Evolutionary conservation across 2,113 vertebrate species (phyloP), one percentile per base, ranked within the genome.

Genomic region (Pomatorhinus ruficollis): DNA sequence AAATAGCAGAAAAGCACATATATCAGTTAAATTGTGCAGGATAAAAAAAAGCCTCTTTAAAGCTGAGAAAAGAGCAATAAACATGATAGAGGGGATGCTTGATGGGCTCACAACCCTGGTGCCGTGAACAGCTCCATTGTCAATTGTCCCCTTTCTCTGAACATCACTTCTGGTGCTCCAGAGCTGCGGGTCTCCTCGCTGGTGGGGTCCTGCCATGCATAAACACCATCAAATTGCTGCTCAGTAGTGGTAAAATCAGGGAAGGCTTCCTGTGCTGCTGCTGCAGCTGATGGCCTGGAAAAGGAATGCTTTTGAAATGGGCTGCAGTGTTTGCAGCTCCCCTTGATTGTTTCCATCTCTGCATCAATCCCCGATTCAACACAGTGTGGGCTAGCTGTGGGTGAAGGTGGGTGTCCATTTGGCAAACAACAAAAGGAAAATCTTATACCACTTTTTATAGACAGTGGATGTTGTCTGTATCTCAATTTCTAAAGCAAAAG

Each of bases 301-400:
- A 97, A 93, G 87, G 95, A 97, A 96, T 95, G 93, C 77, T 78
- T 95, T 96, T 92, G 89, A 96, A 89, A 96, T 54, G n/a, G 74
- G n/a, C 83, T 96, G 69, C 1, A 0, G 42, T 9, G 1, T 71
- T 94, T 3, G 5, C 78, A 80, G 57, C 78, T 90, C 65, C 57
- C 13, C 61, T 81, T 95, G 93, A 95, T 95, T 82, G 49, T 95
- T 97, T 97, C 96, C 93, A 87, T 91, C 65, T 95, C 81, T 57
- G 53, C 74, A 68, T 52, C 84, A 71, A n/a, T 68, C 77, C 52
- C 22, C 0, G 0, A 63, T 76, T 78, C 81, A 76, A 30, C 20
- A 2, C 53, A 52, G 89, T 35, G 56, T 75, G 71, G 68, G 60
- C 68, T 86, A 59, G 40, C 83, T 88, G 33, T 31, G 30, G 27